Evolutionary conservation across 2,113 vertebrate species (phyloP).

Genomic region (Sminthopsis crassicaudata): DNA sequence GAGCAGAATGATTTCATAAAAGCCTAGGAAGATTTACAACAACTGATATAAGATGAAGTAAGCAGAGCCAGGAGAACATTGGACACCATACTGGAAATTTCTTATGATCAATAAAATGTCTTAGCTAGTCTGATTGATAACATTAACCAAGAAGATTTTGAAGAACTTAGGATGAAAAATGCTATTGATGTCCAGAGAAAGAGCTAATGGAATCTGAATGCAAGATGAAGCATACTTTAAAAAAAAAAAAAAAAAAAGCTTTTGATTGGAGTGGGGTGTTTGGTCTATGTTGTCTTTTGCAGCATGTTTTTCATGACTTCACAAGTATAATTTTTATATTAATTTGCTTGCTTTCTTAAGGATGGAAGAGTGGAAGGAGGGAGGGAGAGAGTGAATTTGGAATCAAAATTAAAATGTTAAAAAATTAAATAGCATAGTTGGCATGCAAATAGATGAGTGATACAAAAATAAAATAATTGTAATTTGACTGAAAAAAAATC

Average conservation of each 20-base stretch:
- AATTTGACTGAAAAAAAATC: background rate
- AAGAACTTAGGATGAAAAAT: background rate
- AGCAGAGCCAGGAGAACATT: background rate
- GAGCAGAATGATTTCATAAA: background rate
- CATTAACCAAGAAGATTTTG: background rate
- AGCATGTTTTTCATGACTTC: background rate
- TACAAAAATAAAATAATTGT: background rate
- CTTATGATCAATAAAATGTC: background rate
- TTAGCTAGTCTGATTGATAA: background rate
- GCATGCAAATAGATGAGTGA: background rate
- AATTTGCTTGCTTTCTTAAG: too few relatives aligned
- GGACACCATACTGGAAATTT: background rate
- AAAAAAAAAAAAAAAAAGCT: too few relatives aligned
- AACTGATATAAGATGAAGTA: background rate
- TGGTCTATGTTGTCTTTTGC: background rate
- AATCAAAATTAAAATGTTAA: background rate
- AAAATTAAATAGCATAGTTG: background rate
- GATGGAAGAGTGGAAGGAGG: background rate
- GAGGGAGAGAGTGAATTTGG: background rate
- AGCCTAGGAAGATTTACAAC: background rate
- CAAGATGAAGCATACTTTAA: background rate
- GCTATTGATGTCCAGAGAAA: background rate
- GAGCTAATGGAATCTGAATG: background rate
- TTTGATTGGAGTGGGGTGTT: background rate
- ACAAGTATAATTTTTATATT: too few relatives aligned